Evolutionary conservation across 2,797 vertebrate genomes (phyloP).

Genomic region (Typhlichthys eigenmanni): DNA sequence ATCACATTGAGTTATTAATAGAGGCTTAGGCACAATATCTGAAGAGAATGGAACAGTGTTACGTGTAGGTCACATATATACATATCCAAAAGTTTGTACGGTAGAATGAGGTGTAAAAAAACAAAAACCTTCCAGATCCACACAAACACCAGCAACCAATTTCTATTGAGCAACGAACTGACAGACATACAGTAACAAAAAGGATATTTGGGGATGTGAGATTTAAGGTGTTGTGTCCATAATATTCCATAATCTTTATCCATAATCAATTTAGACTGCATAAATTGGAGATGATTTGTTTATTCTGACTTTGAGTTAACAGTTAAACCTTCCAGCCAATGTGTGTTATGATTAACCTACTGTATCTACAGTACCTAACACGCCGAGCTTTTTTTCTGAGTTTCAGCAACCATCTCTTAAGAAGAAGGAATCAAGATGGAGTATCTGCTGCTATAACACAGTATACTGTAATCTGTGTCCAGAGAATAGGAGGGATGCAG

Average conservation of each 20-base stretch:
- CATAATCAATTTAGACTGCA: conserved; percentile 10
- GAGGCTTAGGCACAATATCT: no score
- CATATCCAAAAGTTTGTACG: no score
- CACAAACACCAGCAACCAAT: no score
- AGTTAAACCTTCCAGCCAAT: background rate
- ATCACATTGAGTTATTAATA: no score
- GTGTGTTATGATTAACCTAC: background rate
- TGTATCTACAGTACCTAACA: background rate
- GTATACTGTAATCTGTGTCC: conserved; percentile 1
- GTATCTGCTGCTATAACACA: background rate
- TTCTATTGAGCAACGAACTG: no score
- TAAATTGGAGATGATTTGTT: background rate
- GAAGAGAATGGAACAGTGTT: no score
- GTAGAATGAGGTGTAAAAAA: no score
- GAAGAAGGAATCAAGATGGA: background rate
- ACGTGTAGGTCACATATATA: no score
- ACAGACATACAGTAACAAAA: no score
- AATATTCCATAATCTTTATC: conserved; percentile 12
- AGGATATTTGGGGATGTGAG: no score
- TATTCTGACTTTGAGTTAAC: conserved; percentile 13
- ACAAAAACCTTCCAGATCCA: no score
- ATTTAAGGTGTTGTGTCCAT: no score
- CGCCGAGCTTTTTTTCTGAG: background rate
- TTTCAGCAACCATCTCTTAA: background rate
- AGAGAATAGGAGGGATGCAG: background rate